Conservation (phyloP, 2,888 invertebrate species). For the Didymodactylos carnosus region DNA sequence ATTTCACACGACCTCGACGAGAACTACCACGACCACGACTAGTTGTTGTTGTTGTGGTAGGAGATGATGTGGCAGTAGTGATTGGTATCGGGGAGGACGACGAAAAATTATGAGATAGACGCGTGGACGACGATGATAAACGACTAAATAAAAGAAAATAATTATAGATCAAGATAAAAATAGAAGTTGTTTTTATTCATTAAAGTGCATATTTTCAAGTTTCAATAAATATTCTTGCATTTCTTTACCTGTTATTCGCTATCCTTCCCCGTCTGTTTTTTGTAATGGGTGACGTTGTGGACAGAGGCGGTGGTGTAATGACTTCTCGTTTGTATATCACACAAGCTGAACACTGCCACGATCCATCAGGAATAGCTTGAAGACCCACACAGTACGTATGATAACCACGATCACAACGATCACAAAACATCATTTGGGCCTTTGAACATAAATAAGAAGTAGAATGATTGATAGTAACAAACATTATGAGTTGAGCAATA, state of each 20-base stretch:
- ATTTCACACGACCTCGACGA: not conserved
- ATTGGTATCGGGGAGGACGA: too few species aligned
- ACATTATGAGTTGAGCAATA: too few species aligned
- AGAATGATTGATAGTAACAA: too few species aligned
- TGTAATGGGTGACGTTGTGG: not conserved
- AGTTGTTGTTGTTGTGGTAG: not conserved
- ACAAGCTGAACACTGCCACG: slow-evolving; percentile 54
- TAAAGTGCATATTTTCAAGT: too few species aligned
- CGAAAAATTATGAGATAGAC: too few species aligned
- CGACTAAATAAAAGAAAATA: not conserved
- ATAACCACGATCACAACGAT: slow-evolving; percentile 76
- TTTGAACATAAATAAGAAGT: slow-evolving; percentile 21
- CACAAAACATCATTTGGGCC: slow-evolving; percentile 79
- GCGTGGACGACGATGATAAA: too few species aligned
- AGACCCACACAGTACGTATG: slow-evolving; percentile 75
- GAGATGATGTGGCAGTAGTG: not conserved
- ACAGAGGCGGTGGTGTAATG: not conserved
- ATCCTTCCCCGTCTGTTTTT: not conserved
- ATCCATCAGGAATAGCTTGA: slow-evolving; percentile 55
- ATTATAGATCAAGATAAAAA: not conserved
- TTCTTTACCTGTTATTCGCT: not conserved
- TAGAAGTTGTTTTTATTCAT: too few species aligned
- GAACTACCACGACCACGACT: not conserved
- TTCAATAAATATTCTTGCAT: too few species aligned
- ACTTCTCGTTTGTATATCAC: not conserved